Evolutionary conservation across 2,797 vertebrate species (phyloP), one percentile per base, ranked within the genome.

Genomic region (Acanthis flammea): DNA sequence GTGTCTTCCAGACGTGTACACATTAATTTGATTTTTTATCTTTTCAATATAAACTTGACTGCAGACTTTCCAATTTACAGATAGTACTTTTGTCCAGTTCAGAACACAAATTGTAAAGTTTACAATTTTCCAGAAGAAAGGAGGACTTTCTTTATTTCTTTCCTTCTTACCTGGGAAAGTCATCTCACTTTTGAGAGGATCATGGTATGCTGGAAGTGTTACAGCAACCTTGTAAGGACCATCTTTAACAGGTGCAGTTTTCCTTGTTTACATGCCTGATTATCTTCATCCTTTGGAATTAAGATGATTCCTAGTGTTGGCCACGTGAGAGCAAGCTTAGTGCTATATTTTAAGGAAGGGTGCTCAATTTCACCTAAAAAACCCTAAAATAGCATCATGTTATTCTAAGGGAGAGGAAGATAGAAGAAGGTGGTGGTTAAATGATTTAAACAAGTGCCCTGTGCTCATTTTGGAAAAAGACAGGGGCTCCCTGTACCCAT

Each of bases 401-500:
- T 82, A 6, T 75, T 93, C 42, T 85, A 41, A 66, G 62, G 42
- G 17, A 60, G 25, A 42, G 47, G 39, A 75, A 61, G 23, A 68
- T n/a, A 30, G 47, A 77, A 70, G 60, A 30, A 77, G 42, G 65
- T 75, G 68, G n/a, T 57, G 68, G 55, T 95, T 77, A 88, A 74
- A 65, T 42, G 39, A 67, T 92, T 97, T 96, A 95, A 77, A 93
- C 96, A 88, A 92, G 71, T 47, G 95, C 94, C 94, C 93, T 78
- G 44, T 86, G 88, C 92, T 97, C 92, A 88, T 97, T 97, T 92
- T 77, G 95, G 97, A 97, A 93, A 95, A 94, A 97, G 93, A 87
- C 95, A 84, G 90, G 95, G 95, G 78, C 95, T 97, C 96, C 70
- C 96, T 95, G 97, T 96, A 97, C 98, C 98, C 97, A 96, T 98